Percentiles rank a stretch among this genome's conserved stretches.
Evolutionary conservation across 2,888 invertebrate genomes (phyloP).

Genomic region (Napeogenes sylphis): DNA sequence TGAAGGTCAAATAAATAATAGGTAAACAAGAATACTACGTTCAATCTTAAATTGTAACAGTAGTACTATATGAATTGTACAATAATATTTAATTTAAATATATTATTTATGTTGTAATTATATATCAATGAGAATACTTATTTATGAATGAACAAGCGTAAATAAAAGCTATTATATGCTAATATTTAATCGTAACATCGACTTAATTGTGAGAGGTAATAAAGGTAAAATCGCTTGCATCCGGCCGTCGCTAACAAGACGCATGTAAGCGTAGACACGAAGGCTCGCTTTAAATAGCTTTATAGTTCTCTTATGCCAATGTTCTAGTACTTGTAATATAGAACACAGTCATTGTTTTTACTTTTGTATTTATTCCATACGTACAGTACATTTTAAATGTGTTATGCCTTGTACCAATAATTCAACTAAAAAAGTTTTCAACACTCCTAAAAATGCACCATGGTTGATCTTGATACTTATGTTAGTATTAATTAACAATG

Average conservation of each 20-base stretch:
- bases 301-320: neutral
- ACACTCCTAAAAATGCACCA: no score
- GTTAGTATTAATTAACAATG: no score
- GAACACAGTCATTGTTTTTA: neutral
- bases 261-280: conserved; percentile 5
- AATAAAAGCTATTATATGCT: conserved; percentile 59
- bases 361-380: neutral
- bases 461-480: no score
- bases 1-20: conserved; percentile 5
- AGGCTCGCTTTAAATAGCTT: conserved; percentile 4
- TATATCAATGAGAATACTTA: conserved; percentile 30
- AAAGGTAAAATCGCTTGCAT: conserved; percentile 59
- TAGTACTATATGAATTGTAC: neutral
- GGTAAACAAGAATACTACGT: neutral
- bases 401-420: no score
- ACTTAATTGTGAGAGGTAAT: conserved; percentile 59
- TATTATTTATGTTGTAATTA: conserved; percentile 10
- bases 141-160: conserved; percentile 55
- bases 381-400: neutral
- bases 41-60: conserved; percentile 2
- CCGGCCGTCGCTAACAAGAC: conserved; percentile 40
- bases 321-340: neutral
- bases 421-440: no score
- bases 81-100: neutral
- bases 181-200: conserved; percentile 62